Base-by-base conservation (phyloP, 2,113 vertebrate species). In the Laterallus jamaicensis region DNA sequence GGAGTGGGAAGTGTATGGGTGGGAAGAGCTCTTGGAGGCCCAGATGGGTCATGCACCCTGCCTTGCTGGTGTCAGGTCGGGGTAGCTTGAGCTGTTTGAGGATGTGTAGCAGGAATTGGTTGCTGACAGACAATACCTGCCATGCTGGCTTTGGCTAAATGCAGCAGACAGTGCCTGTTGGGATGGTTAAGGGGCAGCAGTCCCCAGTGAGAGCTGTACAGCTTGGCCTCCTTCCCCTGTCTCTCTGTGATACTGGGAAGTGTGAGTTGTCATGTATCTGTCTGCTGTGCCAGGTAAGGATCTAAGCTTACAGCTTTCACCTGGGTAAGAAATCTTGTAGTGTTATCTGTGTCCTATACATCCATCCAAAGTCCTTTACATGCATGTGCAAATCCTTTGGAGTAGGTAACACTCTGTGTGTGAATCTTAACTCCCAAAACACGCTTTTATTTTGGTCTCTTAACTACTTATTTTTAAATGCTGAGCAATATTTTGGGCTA, bases 351-450 rank as follows among this genome's bases (percentile, higher is more conserved):
- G 20, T 19, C 58, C 18, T 19, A 1, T 5, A 3, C 3, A 3
- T 44, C 32, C 82, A 0, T 10, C 16, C 5, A 4, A 60, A 62
- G 24, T 26, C 5, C 39, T 42, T 52, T 2, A 50, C 3, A 2
- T 60, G 20, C 15, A 6, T 54, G 3, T 29, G 2, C 52, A 15
- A 39, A 0, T 56, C 44, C 66, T 79, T 44, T 64, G 35, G 71
- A 47, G 29, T 9, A 44, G n/a, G 39, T 47, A 10, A 35, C 82
- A 6, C 24, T 32, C 24, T 71, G 32, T 15, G 9, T 54, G 32
- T 54, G 74, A 70, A 81, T 37, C 19, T 5, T 13, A 50, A 10
- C 56, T 88, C 40, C n/a, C 55, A 52, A 86, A 74, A 18, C 56
- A 19, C 10, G 2, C n/a, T 58, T 62, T 20, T 59, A 26, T 18